Evolutionary conservation across 2,113 vertebrate species (phyloP), one percentile per base, ranked within the genome.

Genomic region (Tachycineta bicolor): DNA sequence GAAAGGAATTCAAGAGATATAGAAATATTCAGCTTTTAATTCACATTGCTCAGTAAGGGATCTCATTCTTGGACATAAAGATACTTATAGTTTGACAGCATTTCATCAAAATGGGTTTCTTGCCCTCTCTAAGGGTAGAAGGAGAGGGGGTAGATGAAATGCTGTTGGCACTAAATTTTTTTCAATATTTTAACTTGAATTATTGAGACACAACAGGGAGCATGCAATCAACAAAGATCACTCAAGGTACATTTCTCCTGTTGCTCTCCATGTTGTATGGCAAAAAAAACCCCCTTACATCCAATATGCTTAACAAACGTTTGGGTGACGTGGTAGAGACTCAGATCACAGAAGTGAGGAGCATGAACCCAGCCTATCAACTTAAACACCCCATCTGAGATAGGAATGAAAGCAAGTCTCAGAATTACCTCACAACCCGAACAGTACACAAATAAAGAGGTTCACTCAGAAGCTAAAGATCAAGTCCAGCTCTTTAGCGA

Each of bases 211-310:
- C 21, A 92, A 64, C 28, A 46, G 18, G 50, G 29, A 43, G 19
- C 1, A 4, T 12, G 7, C 19, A 67, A 89, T 47, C 65, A 82
- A 78, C 25, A 63, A 81, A 94, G 68, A 37, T 56, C 46, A 67
- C 11, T 43, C 5, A 5, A 41, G 18, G 11, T 50, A 19, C 15
- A 21, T 41, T 64, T 53, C 25, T 83, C 31, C 75, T 46, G 5
- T 22, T 86, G 46, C 25, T 59, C 29, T 75, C 39, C 24, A 52
- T 22, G 12, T 64, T 0, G 0, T 23, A 60, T 1, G 4, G 41
- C 29, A 73, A 80, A 75, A 75, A 53, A 62, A 81, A 59, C 15
- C 37, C 37, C 37, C 47, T 88, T 44, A n/a, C 5, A 83, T 24
- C 8, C 37, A 43, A 33, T 26, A 53, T 4, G 8, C 6, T 58